Evolutionary conservation across 2,888 invertebrate species (phyloP).

Genomic region (Petrolisthes manimaculis): DNA sequence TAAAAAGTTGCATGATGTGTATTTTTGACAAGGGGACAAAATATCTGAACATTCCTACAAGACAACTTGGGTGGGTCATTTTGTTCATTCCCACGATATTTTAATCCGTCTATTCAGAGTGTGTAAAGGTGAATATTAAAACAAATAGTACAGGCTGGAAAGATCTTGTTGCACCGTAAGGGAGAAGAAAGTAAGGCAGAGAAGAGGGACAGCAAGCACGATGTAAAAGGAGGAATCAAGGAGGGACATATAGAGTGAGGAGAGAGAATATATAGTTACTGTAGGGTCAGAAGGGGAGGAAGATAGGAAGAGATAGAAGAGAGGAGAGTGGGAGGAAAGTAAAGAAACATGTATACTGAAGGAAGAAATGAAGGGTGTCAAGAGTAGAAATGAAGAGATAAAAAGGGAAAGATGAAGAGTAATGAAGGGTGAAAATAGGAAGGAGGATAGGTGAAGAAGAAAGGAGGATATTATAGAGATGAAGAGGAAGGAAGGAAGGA

Average conservation of each 20-base stretch:
- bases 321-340: background rate
- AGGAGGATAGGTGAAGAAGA: background rate
- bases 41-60: too few relatives aligned
- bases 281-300: background rate
- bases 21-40: too few relatives aligned
- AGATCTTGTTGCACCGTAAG: background rate
- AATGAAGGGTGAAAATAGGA: background rate
- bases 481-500: background rate
- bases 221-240: background rate
- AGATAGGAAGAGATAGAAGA: background rate
- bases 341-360: background rate
- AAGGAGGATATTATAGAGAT: background rate
- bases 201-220: background rate
- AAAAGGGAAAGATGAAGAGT: background rate
- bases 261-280: background rate
- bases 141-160: background rate
- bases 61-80: too few relatives aligned
- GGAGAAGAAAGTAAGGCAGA: background rate
- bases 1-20: too few relatives aligned
- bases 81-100: too few relatives aligned
- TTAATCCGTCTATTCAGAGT: too few relatives aligned
- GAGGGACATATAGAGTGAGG: background rate
- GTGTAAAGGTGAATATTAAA: background rate
- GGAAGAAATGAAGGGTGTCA: background rate
- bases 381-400: background rate